Percentiles rank a stretch among this genome's conserved stretches.
These are phyloP conservation scores for Marasmarcha lunaedactyla DNA, from an alignment of 2,888 invertebrate genomes.

Conservation along the genomic window DNA sequence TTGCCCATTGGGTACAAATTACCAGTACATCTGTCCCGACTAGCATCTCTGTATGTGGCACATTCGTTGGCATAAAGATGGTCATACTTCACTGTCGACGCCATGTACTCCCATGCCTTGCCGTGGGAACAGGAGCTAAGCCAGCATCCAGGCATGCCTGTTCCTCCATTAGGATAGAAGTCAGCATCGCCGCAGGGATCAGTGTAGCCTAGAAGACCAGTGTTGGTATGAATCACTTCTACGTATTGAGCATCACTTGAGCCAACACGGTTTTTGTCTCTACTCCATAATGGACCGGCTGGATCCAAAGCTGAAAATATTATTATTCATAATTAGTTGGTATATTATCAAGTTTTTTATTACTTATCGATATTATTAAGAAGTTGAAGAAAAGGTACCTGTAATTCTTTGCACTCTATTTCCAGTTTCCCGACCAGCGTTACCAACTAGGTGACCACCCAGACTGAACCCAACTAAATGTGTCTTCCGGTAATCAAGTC, in stretches of 20 bases:
- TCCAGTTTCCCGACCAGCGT: conserved; percentile 33
- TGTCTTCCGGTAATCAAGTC: conserved; percentile 27
- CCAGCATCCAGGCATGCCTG: conserved; percentile 40
- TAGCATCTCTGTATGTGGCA: conserved; percentile 21
- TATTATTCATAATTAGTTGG: too few species aligned
- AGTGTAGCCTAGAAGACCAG: conserved; percentile 26
- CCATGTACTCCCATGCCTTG: conserved; percentile 33
- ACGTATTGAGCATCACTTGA: conserved; percentile 39
- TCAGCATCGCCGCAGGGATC: conserved; percentile 40
- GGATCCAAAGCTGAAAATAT: conserved; percentile 43
- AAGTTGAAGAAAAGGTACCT: conserved; percentile 31
- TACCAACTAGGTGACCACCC: conserved; percentile 50
- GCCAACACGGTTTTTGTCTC: conserved; percentile 26
- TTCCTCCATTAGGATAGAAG: conserved; percentile 45
- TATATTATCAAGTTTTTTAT: too few species aligned
- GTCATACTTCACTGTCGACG: conserved; percentile 31
- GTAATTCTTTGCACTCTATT: conserved; percentile 37
- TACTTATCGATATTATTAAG: too few species aligned
- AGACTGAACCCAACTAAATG: conserved; percentile 58
- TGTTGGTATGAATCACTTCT: conserved; percentile 52
- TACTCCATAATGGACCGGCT: conserved; percentile 41
- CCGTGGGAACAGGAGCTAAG: conserved; percentile 38
- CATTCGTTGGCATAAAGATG: conserved; percentile 36
- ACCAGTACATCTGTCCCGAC: conserved; percentile 27
- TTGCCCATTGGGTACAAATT: conserved; percentile 31